Evolutionary conservation across 1,140 invertebrate genomes (phyloP).

Genomic region (Drosophila miranda): DNA sequence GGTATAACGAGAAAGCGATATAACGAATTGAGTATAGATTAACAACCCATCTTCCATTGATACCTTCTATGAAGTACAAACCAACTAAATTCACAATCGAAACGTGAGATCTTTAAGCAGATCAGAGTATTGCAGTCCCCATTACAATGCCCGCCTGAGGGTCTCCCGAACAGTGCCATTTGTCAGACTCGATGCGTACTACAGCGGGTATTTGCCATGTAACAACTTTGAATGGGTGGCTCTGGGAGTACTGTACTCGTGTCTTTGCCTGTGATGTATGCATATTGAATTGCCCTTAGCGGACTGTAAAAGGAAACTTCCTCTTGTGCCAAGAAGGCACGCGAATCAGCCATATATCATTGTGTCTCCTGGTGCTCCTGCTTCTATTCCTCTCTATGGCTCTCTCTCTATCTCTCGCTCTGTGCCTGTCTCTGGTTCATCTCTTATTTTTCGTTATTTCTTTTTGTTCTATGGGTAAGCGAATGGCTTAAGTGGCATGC

Average conservation of each 20-base stretch:
- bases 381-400: background rate
- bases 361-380: conserved; percentile 51
- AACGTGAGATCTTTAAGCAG: conserved; percentile 7
- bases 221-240: conserved; percentile 26
- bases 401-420: conserved; percentile 21
- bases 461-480: conserved; percentile 29
- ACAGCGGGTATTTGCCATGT: conserved; percentile 40
- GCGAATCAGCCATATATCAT: conserved; percentile 79
- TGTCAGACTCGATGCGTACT: conserved; percentile 64
- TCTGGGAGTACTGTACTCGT: conserved; percentile 18
- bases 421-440: conserved; percentile 11
- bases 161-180: conserved; percentile 34
- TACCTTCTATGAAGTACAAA: background rate
- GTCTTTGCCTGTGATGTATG: conserved; percentile 65
- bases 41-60: too few relatives aligned
- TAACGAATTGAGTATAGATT: too few relatives aligned
- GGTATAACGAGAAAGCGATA: too few relatives aligned
- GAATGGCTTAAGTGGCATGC: conserved; percentile 69
- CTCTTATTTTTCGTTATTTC: too few relatives aligned
- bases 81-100: too few relatives aligned
- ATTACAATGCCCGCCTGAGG: background rate
- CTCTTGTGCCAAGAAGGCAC: conserved; percentile 44
- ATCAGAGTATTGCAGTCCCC: conserved; percentile 2
- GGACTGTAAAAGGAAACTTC: conserved; percentile 40
- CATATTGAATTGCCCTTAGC: conserved; percentile 72